phyloP scores from a whole-genome alignment of 2,888 invertebrate species.

The Lycaena phlaeas region DNA sequence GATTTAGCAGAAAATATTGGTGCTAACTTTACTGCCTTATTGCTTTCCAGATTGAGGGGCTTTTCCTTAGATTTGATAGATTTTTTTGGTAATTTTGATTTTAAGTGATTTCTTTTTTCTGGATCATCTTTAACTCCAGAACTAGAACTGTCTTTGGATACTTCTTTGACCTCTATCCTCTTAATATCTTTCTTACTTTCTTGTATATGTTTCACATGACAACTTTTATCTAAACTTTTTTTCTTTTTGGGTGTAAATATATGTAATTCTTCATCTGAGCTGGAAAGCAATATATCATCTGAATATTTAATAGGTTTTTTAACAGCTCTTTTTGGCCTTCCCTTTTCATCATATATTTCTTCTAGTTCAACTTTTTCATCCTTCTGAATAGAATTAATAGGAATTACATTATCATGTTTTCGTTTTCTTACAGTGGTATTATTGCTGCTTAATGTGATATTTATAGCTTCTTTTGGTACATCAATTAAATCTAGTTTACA shows the following conservation, averaged over 20 bases:
- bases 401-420: slow-evolving; percentile 20
- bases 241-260: slow-evolving; percentile 61
- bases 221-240: slow-evolving; percentile 21
- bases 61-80: slow-evolving; percentile 4
- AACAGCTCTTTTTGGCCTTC: slow-evolving; percentile 45
- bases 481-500: not conserved
- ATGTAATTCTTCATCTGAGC: slow-evolving; percentile 58
- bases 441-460: no score
- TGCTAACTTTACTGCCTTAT: slow-evolving; percentile 68
- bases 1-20: slow-evolving; percentile 79
- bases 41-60: slow-evolving; percentile 12
- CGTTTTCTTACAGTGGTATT: slow-evolving; percentile 24
- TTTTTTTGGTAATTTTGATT: not conserved
- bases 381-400: slow-evolving; percentile 11
- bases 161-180: not conserved
- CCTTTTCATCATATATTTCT: slow-evolving; percentile 15
- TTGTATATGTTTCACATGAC: slow-evolving; percentile 1
- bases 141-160: not conserved
- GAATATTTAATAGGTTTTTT: slow-evolving; percentile 54
- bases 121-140: not conserved
- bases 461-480: slow-evolving; percentile 11
- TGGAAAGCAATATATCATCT: slow-evolving; percentile 36
- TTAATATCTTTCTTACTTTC: not conserved
- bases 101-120: not conserved
- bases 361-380: slow-evolving; percentile 9